Conservation (phyloP, 2,113 vertebrate genomes). For the Gila orcuttii region DNA sequence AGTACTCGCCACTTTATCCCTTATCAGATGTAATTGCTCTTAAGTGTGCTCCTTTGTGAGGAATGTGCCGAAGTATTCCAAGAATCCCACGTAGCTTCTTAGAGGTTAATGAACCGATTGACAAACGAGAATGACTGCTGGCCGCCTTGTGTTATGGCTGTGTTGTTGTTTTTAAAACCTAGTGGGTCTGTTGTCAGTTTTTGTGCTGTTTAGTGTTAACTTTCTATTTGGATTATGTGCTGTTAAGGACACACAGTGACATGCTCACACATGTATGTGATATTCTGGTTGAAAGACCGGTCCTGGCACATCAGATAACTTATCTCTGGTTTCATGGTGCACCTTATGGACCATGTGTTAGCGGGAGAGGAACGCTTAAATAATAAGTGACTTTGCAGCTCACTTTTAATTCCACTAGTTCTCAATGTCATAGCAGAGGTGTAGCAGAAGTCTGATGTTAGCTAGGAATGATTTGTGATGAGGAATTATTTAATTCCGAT, state of each 20-base stretch:
- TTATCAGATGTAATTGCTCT: slow-evolving; percentile 25
- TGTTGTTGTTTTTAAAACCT: neutral
- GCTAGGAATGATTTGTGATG: neutral
- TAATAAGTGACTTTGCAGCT: slow-evolving; percentile 12
- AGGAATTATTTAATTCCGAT: neutral
- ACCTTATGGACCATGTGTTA: neutral
- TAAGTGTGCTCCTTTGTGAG: neutral
- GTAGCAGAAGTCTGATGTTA: neutral
- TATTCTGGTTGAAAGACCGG: slow-evolving; percentile 7
- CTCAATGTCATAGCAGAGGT: neutral
- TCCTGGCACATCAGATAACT: slow-evolving; percentile 18
- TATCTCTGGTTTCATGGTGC: slow-evolving; percentile 32
- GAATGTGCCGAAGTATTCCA: neutral
- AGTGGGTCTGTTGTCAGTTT: neutral
- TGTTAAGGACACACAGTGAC: slow-evolving; percentile 29
- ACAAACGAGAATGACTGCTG: neutral
- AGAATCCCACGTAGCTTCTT: neutral
- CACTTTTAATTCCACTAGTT: neutral
- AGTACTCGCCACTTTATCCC: slow-evolving; percentile 51
- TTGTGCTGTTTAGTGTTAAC: neutral
- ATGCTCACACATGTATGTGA: slow-evolving; percentile 49
- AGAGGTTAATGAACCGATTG: neutral
- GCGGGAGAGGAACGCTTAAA: neutral
- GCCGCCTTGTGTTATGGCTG: neutral
- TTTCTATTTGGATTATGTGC: neutral